Base-by-base conservation (phyloP, 2,888 invertebrate species). In the Amphipyra berbera region DNA sequence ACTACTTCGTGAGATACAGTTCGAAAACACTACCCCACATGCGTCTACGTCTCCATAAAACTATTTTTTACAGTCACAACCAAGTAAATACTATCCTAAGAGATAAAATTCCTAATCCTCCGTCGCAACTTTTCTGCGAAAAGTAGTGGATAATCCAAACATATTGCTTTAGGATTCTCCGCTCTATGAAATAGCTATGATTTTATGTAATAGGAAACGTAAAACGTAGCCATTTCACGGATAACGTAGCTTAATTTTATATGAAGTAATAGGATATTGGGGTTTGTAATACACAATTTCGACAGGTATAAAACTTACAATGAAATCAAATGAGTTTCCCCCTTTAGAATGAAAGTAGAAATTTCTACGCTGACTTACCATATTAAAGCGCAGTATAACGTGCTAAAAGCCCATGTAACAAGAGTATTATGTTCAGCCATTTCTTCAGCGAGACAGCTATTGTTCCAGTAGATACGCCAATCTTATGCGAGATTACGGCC, bases 331-430 rank as follows among this genome's bases (percentile, higher is more conserved):
- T 73, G 71, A 63, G 68, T 68, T 76, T 64, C 47, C 47, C 67
- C 61, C 56, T 61, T 60, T 61, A 66, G 63, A 66, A 68, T 62
- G 70, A 59, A 64, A 78, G 65, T 71, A 57, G 76, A 67, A 73
- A 58, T 78, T 79, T 56, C 53, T 50, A 33, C 73, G 54, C 49
- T 66, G 69, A 68, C 73, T 79, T 68, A 62, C 56, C 73, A 67
- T 75, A 74, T 76, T 78, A 74, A 80, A 68, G 69, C 66, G 73
- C 66, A 68, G 68, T 67, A 57, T 68, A 79, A 74, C 63, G 76
- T 77, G 79, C 73, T 80, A 82, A 85, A 83, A 81, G 82, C 68
- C 76, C 64, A 67, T 75, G 76, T 79, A 79, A 82, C 76, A 78
- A 69, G 73, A 82, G 76, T 78, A 73, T 81, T 82, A 78, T 76